Base-by-base conservation (phyloP, 2,113 vertebrate genomes). In the Hippocampus barbouri region DNA sequence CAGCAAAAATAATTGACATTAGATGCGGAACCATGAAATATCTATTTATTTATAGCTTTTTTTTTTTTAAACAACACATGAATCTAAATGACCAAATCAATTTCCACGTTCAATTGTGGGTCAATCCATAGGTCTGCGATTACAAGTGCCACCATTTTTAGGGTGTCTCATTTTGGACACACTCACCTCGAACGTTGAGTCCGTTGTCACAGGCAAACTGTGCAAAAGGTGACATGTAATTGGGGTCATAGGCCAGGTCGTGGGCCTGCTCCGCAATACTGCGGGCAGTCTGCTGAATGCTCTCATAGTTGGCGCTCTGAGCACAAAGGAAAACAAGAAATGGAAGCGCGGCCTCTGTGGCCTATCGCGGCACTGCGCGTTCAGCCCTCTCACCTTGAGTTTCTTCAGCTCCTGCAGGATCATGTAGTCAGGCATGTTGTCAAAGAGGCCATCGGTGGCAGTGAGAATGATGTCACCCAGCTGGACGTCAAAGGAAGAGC, bases 361-460 rank as follows among this genome's bases (percentile, higher is more conserved):
- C 2, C 11, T 14, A 23, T 41, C 18, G 21, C 8, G n/a, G 6
- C n/a, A 16, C 41, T 47, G 64, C 23, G 14, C 3, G 5, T 47
- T 53, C 40, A 4, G 4, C 3, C 25, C 8, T 61, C 79, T 85
- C 65, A 94, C 97, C 94, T 99, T 98, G 49, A 99, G 93, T 82
- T 98, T 98, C 80, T 98, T 97, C 8, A 99, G 81, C 90, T 99
- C 96, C 82, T 98, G 96, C 74, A 99, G 94, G 75, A 99, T 99
- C 97, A 99, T 99, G 82, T 98, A 97, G 85, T 99, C 97, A 0
- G 97, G 96, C 97, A 99, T 98, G 92, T 99, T 99, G 93, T 98
- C 97, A 25, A 99, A 99, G 41, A 99, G 95, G 5, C 97, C 97
- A 0, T 99, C 97, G 0, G 96, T 97, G 2, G 97, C 97, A 0